phyloP scores from a whole-genome alignment of 2,113 vertebrate species.

The Bufo bufo region DNA sequence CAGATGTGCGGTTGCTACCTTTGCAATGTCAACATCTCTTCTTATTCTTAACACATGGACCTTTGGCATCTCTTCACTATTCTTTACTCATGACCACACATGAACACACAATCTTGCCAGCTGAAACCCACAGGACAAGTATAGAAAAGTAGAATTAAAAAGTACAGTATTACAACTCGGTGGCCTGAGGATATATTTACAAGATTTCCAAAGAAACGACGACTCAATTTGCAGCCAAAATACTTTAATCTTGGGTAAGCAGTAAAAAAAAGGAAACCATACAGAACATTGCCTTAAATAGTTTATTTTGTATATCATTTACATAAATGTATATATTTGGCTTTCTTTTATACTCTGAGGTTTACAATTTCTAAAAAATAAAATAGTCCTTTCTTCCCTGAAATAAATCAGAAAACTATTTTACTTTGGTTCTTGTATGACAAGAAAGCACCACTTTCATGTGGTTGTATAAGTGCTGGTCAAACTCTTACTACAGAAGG shows the following conservation, averaged over 20 bases:
- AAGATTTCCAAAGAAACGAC: neutral
- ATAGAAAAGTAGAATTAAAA: constrained; percentile 40
- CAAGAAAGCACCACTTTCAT: constrained; percentile 88
- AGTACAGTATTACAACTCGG: neutral
- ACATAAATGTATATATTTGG: constrained; percentile 93
- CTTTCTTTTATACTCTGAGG: constrained; percentile 76
- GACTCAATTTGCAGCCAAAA: constrained; percentile 17
- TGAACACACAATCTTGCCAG: constrained; percentile 7
- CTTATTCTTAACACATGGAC: neutral
- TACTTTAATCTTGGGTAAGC: constrained; percentile 9
- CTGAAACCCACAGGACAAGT: constrained; percentile 34
- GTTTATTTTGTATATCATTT: constrained; percentile 92
- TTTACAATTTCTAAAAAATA: constrained; percentile 95
- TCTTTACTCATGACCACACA: constrained; percentile 26
- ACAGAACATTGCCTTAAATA: constrained; percentile 74
- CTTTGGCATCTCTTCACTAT: neutral
- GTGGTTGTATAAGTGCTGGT: constrained; percentile 65
- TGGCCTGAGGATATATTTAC: constrained; percentile 30
- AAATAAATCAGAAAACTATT: constrained; percentile 94
- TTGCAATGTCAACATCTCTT: neutral
- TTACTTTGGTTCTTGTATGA: constrained; percentile 94
- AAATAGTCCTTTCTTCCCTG: constrained; percentile 88
- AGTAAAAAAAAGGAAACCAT: constrained; percentile 25
- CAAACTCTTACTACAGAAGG: constrained; percentile 23
- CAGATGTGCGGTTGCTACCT: neutral